These are phyloP conservation scores for Chirona hameri DNA, from an alignment of 2,888 invertebrate species.

Conservation along the genomic window DNA sequence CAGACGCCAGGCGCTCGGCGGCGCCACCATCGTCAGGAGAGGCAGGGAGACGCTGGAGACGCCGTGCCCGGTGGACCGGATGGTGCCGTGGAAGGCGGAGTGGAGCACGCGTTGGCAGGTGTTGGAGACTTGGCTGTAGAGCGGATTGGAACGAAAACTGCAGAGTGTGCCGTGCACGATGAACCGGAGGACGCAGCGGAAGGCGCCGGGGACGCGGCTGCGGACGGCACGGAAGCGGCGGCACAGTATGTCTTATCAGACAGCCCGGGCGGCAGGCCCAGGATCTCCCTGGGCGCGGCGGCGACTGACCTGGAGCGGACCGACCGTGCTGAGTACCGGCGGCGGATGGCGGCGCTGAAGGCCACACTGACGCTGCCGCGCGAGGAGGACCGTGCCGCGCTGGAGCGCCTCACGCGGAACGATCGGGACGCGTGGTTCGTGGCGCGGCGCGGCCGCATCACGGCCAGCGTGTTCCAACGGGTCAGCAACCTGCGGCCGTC, in stretches of 20 bases:
- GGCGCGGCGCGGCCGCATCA: conserved; percentile 22
- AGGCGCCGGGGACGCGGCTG: too few species aligned
- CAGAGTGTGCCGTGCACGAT: too few species aligned
- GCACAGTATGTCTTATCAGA: neutral
- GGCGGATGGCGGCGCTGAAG: neutral
- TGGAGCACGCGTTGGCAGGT: too few species aligned
- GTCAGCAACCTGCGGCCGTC: neutral
- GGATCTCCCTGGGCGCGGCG: neutral
- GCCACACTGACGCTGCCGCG: neutral
- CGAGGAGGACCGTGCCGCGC: neutral
- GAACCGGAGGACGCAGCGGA: too few species aligned
- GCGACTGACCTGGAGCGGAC: neutral
- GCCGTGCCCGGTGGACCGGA: too few species aligned
- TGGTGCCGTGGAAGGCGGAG: too few species aligned
- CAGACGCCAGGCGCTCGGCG: too few species aligned
- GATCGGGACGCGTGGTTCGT: conserved; percentile 4
- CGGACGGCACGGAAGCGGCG: too few species aligned
- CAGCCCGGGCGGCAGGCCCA: neutral
- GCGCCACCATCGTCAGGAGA: too few species aligned
- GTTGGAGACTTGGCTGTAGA: too few species aligned
- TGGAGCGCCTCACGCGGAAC: conserved; percentile 33
- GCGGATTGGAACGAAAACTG: too few species aligned
- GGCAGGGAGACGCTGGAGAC: too few species aligned
- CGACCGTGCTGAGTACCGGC: neutral
- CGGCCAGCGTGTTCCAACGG: neutral